These are phyloP conservation scores for Orchestia grillus DNA, from an alignment of 1,140 invertebrate species.

Conservation along the genomic window DNA sequence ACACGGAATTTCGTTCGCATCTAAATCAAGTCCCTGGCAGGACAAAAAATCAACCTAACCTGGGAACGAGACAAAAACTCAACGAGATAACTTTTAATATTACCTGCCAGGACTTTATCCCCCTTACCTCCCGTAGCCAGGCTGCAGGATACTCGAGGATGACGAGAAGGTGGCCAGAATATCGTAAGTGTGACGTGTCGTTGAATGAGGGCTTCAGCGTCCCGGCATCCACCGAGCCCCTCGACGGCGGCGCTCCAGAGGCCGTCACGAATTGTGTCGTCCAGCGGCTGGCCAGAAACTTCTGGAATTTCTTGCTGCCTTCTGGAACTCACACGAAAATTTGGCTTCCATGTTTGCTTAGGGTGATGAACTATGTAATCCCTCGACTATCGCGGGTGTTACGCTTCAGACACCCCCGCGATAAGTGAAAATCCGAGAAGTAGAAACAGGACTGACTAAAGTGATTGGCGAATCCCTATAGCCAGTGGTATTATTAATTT, in stretches of 20 bases:
- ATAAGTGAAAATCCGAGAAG: too few species aligned
- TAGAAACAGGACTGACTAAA: too few species aligned
- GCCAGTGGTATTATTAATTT: too few species aligned
- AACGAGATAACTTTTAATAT: too few species aligned
- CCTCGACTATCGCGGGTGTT: not conserved
- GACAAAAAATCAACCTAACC: too few species aligned
- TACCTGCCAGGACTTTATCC: too few species aligned
- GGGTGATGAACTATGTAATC: not conserved
- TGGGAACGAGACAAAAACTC: too few species aligned
- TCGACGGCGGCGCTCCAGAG: too few species aligned
- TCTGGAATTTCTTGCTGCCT: not conserved
- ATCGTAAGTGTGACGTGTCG: not conserved
- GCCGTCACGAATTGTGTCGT: not conserved
- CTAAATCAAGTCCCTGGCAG: too few species aligned
- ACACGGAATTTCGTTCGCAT: too few species aligned
- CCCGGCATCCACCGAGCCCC: not conserved
- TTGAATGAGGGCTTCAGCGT: not conserved
- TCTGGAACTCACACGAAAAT: not conserved
- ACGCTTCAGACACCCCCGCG: not conserved
- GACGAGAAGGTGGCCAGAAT: not conserved
- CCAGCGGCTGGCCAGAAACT: not conserved
- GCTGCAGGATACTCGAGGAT: not conserved
- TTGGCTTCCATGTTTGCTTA: not conserved
- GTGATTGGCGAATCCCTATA: too few species aligned
- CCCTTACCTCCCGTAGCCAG: not conserved